Evolutionary conservation across 1,140 invertebrate genomes (phyloP).

Genomic region (Leptopilina boulardi): DNA sequence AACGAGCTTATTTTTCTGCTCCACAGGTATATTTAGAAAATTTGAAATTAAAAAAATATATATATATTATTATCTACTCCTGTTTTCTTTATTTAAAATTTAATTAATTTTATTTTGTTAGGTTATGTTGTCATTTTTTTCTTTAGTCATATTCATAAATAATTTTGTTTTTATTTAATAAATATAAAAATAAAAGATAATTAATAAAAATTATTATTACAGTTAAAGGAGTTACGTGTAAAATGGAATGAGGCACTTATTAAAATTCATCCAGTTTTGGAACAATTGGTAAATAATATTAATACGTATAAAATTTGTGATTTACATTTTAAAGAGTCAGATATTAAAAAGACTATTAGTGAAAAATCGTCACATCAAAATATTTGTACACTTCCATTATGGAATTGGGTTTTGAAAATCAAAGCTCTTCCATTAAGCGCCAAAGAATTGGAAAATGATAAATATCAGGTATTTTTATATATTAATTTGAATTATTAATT

Average conservation of each 20-base stretch:
- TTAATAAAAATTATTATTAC: neutral
- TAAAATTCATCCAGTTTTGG: conserved; percentile 9
- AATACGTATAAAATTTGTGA: conserved; percentile 14
- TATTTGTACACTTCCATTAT: neutral
- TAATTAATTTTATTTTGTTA: neutral
- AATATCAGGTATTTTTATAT: neutral
- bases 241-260: conserved; percentile 9
- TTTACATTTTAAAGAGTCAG: conserved; percentile 9
- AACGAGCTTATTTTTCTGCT: conserved; percentile 12
- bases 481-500: neutral
- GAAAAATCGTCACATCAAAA: neutral
- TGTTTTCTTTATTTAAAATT: neutral
- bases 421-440: conserved; percentile 1
- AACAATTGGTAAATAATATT: neutral
- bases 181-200: neutral
- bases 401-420: conserved; percentile 1
- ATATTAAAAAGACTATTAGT: neutral
- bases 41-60: neutral
- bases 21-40: neutral
- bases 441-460: neutral
- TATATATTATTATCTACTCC: neutral
- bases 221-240: neutral
- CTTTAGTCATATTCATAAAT: no score
- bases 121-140: no score
- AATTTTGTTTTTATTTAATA: neutral